These are phyloP conservation scores for Rhynchomys soricoides DNA, from an alignment of 2,113 vertebrate genomes.

Conservation along the genomic window DNA sequence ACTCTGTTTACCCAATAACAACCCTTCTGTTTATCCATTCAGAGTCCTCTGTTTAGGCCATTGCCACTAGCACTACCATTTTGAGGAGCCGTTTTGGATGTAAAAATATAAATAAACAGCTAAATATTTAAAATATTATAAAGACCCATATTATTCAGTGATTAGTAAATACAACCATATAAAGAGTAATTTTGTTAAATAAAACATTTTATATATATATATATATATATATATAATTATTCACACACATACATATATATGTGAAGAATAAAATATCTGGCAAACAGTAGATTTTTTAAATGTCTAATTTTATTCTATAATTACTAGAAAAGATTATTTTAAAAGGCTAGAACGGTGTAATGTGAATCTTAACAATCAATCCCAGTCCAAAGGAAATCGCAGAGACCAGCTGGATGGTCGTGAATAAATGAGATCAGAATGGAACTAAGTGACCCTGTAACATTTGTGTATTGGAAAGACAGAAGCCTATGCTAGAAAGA, in stretches of 20 bases:
- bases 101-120: not conserved
- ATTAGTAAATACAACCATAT: not conserved
- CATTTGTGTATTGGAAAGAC: not conserved
- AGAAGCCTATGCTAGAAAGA: not conserved
- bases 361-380: not conserved
- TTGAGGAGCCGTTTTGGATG: not conserved
- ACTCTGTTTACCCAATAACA: not conserved
- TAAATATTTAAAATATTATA: not conserved
- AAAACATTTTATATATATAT: no score
- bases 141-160: not conserved
- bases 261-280: not conserved
- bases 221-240: no score
- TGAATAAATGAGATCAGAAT: no score
- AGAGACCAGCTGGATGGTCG: not conserved
- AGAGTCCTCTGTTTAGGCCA: not conserved
- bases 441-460: rapidly evolving
- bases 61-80: not conserved
- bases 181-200: not conserved
- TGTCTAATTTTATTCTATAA: not conserved
- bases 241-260: no score
- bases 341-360: not conserved
- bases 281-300: no score
- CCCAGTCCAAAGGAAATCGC: not conserved
- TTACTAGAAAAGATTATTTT: not conserved
- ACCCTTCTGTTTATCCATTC: not conserved